Evolutionary conservation across 2,888 invertebrate genomes (phyloP).

Genomic region (Embidobia sp.): DNA sequence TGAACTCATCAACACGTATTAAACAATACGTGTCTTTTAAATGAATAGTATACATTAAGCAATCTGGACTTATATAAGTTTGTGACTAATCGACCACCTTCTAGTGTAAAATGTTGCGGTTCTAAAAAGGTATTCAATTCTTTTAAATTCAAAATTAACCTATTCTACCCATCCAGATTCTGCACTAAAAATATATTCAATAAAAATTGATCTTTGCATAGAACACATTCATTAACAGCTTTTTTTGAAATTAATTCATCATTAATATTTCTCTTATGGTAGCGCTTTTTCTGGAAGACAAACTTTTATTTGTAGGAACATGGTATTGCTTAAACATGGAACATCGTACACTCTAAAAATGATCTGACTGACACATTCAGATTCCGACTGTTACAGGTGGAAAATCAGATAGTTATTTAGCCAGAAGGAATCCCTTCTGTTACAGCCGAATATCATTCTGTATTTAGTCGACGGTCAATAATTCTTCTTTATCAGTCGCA

Average conservation of each 20-base stretch:
- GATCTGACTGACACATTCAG: too few species aligned
- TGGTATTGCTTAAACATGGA: not conserved
- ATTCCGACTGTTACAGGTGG: too few species aligned
- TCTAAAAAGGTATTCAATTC: constrained; percentile 55
- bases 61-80: constrained; percentile 22
- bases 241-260: constrained; percentile 22
- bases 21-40: constrained; percentile 53
- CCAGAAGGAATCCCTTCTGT: too few species aligned
- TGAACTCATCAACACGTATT: constrained; percentile 31
- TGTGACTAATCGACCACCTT: constrained; percentile 45
- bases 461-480: too few species aligned
- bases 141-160: constrained; percentile 56
- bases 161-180: constrained; percentile 43
- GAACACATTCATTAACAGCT: constrained; percentile 28
- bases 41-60: constrained; percentile 51
- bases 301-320: not conserved
- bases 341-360: too few species aligned
- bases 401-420: too few species aligned
- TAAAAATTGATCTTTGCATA: constrained; percentile 42
- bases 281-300: not conserved
- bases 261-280: constrained; percentile 7
- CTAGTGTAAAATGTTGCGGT: too few species aligned
- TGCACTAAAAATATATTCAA: constrained; percentile 47
- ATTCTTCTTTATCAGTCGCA: too few species aligned
- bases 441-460: too few species aligned